Base-by-base conservation (phyloP, 2,797 vertebrate genomes). In the Melanotaenia parkinsoni region DNA sequence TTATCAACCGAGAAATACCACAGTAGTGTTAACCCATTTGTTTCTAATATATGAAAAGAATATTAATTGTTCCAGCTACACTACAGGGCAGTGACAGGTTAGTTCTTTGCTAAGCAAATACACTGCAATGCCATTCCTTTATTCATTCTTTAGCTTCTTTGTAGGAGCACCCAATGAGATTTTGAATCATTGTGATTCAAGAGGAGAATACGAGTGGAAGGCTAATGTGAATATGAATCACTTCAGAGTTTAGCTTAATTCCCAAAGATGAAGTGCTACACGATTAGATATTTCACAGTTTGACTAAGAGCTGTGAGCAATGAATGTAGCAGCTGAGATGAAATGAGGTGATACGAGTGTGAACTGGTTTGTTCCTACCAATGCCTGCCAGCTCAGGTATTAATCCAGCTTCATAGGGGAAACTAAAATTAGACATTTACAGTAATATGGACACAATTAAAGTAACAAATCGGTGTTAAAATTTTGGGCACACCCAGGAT, bases 1-100 rank as follows among this genome's bases (percentile, higher is more conserved):
- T 90, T 71, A 84, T 22, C 67, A 76, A 58, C 73, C 73, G 50
- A 81, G 56, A 73, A 72, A 74, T 53, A 77, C 72, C 82, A 76
- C 80, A 80, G 77, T 6, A 43, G 37, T 47, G 32, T 76, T 58
- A 61, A 20, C 45, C 51, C 11, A 28, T 80, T 70, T 70, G 43
- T 54, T n/a, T 13, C 59, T 54, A 11, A 28, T 43, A 3, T 45
- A 80, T 37, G 57, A 83, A 75, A 72, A 67, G 24, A 66, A 45
- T 13, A 63, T 70, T 72, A 40, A 63, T 63, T 69, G 1, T 12
- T 37, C 20, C 53, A 61, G 51, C 74, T 51, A 43, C 30, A 59
- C 35, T 54, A 64, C n/a, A 7, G 11, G 10, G 43, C 51, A 50
- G 33, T 1, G 56, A 33, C 1, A 20, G 58, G 22, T 53, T 33